phyloP scores from a whole-genome alignment of 2,113 vertebrate genomes.

The Hystrix cristata region DNA sequence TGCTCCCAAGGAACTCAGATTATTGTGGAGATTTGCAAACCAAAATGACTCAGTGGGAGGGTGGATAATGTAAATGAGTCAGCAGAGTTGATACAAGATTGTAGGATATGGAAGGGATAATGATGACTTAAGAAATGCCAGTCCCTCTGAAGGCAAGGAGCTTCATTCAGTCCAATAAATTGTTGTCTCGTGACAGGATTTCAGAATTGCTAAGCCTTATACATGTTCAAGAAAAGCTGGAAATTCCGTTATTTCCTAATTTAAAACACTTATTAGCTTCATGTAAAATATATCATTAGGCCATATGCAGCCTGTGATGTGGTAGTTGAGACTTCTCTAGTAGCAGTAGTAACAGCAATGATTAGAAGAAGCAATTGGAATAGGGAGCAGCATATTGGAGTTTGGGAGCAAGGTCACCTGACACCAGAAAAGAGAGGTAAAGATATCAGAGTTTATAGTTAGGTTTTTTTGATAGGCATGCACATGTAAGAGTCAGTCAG shows the following conservation, averaged over 20 bases:
- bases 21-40: conserved; percentile 23
- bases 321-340: background rate
- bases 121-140: background rate
- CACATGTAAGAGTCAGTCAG: background rate
- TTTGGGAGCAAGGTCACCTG: background rate
- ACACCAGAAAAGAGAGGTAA: background rate
- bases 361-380: background rate
- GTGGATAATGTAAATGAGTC: conserved; percentile 2
- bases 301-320: background rate
- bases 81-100: background rate
- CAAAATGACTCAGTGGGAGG: background rate
- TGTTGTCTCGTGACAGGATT: background rate
- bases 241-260: background rate
- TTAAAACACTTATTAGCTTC: background rate
- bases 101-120: background rate
- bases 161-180: background rate
- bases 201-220: background rate
- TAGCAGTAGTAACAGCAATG: background rate
- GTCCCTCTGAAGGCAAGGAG: background rate
- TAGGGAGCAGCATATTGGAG: background rate
- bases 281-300: background rate
- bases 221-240: conserved; percentile 9
- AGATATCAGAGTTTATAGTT: background rate
- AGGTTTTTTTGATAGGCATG: background rate
- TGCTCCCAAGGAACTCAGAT: background rate